Percentiles rank a stretch among this genome's conserved stretches.
phyloP scores from a whole-genome alignment of 2,888 invertebrate genomes.

The Bombyx huttoni region DNA sequence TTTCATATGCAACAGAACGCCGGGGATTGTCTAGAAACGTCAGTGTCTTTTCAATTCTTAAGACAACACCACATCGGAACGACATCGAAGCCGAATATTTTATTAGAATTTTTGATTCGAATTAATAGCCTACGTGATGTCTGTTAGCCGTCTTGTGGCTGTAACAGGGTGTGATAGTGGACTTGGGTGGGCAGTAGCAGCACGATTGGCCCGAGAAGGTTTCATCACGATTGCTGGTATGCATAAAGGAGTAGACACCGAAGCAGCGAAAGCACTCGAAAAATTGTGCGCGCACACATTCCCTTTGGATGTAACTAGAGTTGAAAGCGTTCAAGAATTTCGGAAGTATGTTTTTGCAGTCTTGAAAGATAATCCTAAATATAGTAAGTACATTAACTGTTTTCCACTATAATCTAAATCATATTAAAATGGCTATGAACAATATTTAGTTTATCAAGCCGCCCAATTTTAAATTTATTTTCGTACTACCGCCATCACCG shows the following conservation, averaged over 20 bases:
- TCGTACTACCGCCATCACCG: background rate
- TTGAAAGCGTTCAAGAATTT: conserved; percentile 68
- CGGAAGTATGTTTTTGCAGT: conserved; percentile 51
- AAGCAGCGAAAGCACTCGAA: conserved; percentile 61
- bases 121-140: conserved; percentile 17
- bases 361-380: conserved; percentile 57
- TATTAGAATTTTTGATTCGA: background rate
- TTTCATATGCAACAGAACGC: conserved; percentile 46
- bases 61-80: conserved; percentile 9
- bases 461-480: background rate
- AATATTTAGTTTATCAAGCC: no score
- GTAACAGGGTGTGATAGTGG: conserved; percentile 92
- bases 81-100: background rate
- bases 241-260: conserved; percentile 69
- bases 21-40: conserved; percentile 19
- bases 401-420: no score
- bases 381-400: conserved; percentile 49
- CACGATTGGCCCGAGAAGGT: conserved; percentile 74
- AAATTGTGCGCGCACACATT: conserved; percentile 55
- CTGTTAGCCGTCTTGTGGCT: conserved; percentile 65
- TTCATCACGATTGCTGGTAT: conserved; percentile 85
- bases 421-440: no score
- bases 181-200: conserved; percentile 81
- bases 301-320: conserved; percentile 78
- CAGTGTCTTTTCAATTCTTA: conserved; percentile 25